These are phyloP conservation scores for Leptinotarsa juncta DNA, from an alignment of 2,888 invertebrate genomes.

Conservation along the genomic window DNA sequence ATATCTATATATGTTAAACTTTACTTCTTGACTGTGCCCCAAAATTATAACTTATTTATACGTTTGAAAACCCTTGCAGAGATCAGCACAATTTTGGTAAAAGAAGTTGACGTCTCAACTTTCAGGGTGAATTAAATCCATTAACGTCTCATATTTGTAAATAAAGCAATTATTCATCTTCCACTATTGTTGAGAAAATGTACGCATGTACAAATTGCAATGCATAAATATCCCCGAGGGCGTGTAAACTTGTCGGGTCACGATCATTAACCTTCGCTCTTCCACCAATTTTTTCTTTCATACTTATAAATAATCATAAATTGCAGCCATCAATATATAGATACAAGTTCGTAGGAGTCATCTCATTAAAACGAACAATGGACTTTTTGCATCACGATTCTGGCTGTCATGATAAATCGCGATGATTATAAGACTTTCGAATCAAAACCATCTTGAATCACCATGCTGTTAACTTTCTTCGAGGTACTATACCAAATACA, in stretches of 20 bases:
- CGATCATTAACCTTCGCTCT: conserved; percentile 57
- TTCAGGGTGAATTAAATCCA: neutral
- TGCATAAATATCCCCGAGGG: conserved; percentile 52
- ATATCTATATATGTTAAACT: too few species aligned
- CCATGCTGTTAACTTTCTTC: neutral
- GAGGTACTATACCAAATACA: conserved; percentile 20
- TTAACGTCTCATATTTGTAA: conserved; percentile 42
- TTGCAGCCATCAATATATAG: conserved; percentile 50
- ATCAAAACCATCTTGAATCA: conserved; percentile 21
- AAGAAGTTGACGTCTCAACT: neutral
- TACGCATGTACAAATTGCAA: conserved; percentile 44
- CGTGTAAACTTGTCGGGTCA: conserved; percentile 55
- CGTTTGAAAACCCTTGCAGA: too few species aligned
- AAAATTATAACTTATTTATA: too few species aligned
- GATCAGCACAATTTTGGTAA: too few species aligned
- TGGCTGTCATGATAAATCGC: conserved; percentile 43
- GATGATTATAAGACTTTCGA: conserved; percentile 41
- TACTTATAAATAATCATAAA: conserved; percentile 56
- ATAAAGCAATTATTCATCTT: conserved; percentile 46
- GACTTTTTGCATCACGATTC: conserved; percentile 45
- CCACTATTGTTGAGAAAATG: conserved; percentile 29
- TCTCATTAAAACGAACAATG: conserved; percentile 51
- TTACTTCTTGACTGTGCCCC: too few species aligned
- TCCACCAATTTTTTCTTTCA: conserved; percentile 39
- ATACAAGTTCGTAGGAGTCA: conserved; percentile 48